Base-by-base conservation (phyloP, 2,113 vertebrate species). In the Corythornis vintsioides region DNA sequence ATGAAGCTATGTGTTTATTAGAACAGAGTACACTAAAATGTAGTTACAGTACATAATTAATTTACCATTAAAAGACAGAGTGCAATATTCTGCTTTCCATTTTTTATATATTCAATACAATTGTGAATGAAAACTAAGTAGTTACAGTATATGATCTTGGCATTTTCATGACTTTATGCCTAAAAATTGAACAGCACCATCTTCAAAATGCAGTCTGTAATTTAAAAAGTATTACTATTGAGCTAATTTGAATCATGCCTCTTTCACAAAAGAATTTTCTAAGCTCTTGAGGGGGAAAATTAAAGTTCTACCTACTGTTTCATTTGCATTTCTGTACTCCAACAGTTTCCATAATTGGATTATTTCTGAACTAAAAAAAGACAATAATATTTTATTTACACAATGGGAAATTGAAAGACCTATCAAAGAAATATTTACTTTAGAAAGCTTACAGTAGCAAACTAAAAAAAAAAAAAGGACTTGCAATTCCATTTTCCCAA, bases 281-380 rank as follows among this genome's bases (percentile, higher is more conserved):
- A 79, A 88, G 59, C 60, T 87, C 83, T 92, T 90, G 48, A 85
- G 60, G 33, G 20, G 20, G 10, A 38, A 93, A 94, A 94, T 90
- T 91, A 70, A 84, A 89, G 88, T 90, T 90, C 25, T 87, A 55
- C 5, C 24, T 40, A 43, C 22, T 59, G 24, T 89, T 91, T 74
- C 61, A 86, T 89, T 94, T 96, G 13, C 59, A 87, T 94, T 95
- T 95, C 73, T 64, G 60, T 94, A 86, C 55, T 79, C 33, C 38
- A 76, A 69, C 17, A 45, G 26, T 84, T 92, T 93, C 42, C 21
- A 11, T 90, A 95, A 95, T 82, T 93, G 59, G 45, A 89, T 91
- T 90, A 79, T 79, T 94, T 89, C 86, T 91, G 50, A 90, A 88
- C 56, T 43, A 82, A 89, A 69, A 69, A 83, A 70, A 90, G 16